These are phyloP conservation scores for Montifringilla adamsi DNA, from an alignment of 2,113 vertebrate genomes.

Conservation along the genomic window DNA sequence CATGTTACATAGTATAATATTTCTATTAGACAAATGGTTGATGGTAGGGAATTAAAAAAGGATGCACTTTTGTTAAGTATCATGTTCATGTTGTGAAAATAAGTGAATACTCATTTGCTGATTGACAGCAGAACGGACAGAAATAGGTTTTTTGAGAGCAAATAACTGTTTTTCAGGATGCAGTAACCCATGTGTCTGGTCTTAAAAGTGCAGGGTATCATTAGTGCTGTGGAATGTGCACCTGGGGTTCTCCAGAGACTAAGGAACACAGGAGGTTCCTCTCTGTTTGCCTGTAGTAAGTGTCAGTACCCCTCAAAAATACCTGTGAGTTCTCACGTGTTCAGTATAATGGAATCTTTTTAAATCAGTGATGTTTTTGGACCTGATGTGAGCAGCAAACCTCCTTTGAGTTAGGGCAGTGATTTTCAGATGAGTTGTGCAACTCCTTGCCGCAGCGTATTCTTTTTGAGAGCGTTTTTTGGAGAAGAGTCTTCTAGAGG, in stretches of 20 bases:
- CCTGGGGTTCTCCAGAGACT: background rate
- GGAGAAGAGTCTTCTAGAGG: background rate
- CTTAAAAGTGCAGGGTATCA: background rate
- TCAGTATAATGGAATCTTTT: background rate
- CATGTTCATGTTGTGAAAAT: background rate
- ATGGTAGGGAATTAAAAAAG: slow-evolving; percentile 34
- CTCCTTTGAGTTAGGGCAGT: background rate
- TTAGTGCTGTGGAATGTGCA: background rate
- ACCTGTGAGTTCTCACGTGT: background rate
- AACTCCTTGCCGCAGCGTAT: background rate
- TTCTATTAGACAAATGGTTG: slow-evolving; percentile 65
- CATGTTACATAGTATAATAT: slow-evolving; percentile 61
- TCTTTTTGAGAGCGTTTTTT: background rate
- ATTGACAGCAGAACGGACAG: background rate
- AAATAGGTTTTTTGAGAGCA: background rate
- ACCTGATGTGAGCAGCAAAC: background rate
- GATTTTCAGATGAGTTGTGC: background rate
- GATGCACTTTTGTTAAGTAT: slow-evolving; percentile 52
- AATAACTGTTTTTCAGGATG: background rate
- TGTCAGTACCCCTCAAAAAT: background rate
- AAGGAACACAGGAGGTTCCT: background rate
- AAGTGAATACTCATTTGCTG: background rate
- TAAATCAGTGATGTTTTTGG: background rate
- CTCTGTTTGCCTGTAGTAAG: background rate
- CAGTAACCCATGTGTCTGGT: background rate